These are phyloP conservation scores for Drosophila cyrtoloma DNA, from an alignment of 2,888 invertebrate genomes.

Conservation along the genomic window DNA sequence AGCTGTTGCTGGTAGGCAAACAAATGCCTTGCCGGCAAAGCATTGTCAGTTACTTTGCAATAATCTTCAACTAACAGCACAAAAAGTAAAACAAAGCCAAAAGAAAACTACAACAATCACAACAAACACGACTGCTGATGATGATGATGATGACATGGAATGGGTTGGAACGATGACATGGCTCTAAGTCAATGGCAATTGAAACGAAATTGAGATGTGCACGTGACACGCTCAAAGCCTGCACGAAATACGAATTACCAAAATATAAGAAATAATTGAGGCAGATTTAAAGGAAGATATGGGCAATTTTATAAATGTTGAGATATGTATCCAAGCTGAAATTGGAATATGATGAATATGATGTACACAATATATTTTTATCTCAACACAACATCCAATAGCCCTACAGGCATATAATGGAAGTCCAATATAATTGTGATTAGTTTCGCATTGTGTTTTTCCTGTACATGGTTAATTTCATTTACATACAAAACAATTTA, in stretches of 20 bases:
- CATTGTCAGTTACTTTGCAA: constrained; percentile 65
- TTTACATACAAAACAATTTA: neutral
- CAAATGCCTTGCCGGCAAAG: constrained; percentile 54
- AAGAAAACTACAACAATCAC: constrained; percentile 21
- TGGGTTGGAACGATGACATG: constrained; percentile 45
- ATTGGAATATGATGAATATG: neutral
- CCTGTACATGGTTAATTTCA: neutral
- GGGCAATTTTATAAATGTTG: neutral
- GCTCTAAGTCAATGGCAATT: constrained; percentile 62
- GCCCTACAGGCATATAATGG: neutral
- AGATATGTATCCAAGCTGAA: neutral
- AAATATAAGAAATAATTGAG: neutral
- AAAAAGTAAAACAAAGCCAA: constrained; percentile 36
- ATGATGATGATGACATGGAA: constrained; percentile 58
- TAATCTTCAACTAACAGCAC: constrained; percentile 69
- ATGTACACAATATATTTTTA: neutral
- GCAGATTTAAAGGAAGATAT: neutral
- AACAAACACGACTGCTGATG: constrained; percentile 23
- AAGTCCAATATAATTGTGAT: neutral
- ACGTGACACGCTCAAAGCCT: constrained; percentile 36
- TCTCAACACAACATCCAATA: neutral
- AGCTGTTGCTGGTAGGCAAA: constrained; percentile 53
- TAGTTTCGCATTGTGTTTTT: neutral
- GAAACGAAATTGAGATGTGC: constrained; percentile 25
- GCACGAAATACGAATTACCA: neutral